Evolutionary conservation across 2,797 vertebrate genomes (phyloP), one percentile per base, ranked within the genome.

Genomic region (Pipistrellus nathusii): DNA sequence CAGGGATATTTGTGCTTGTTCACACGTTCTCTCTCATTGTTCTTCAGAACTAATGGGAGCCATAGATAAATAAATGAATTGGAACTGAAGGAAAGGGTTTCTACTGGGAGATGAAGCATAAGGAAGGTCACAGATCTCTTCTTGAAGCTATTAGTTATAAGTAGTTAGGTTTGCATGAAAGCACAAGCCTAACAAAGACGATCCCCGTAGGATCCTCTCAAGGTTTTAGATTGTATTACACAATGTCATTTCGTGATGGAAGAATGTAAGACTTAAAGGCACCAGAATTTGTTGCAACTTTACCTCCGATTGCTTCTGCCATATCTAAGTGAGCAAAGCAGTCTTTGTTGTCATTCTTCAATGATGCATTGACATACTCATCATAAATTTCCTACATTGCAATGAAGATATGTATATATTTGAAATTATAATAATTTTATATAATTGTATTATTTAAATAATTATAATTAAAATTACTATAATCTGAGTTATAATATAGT

Each of bases 31-130:
- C 69, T 68, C 18, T 76, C 32, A n/a, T 69, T 92, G 35, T 57
- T 51, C 62, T 51, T 57, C 7, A 44, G 55, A 44, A 11, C 48
- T 66, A 76, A 23, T 80, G 73, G 25, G 57, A 96, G 25, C 12
- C 62, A 88, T 35, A 85, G 83, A 68, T 85, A 71, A 96, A 30
- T 30, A 80, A 90, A 89, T 84, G 41, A 90, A 64, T 85, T 85
- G 41, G 38, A 82, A 82, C 32, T 69, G 80, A 94, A 93, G 23
- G 9, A 73, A 55, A 93, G 25, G 27, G 59, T 90, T 83, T 90
- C 81, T 32, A 7, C 21, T 78, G 73, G 77, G 23, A 91, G 32
- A 85, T 57, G 35, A 85, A 82, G 38, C 30, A 62, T 57, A 66
- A 72, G 68, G 48, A 88, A 44, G 17, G 83, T 94, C 66, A 44